These are phyloP conservation scores for Ifrita kowaldi DNA, from an alignment of 2,113 vertebrate genomes.

Conservation along the genomic window DNA sequence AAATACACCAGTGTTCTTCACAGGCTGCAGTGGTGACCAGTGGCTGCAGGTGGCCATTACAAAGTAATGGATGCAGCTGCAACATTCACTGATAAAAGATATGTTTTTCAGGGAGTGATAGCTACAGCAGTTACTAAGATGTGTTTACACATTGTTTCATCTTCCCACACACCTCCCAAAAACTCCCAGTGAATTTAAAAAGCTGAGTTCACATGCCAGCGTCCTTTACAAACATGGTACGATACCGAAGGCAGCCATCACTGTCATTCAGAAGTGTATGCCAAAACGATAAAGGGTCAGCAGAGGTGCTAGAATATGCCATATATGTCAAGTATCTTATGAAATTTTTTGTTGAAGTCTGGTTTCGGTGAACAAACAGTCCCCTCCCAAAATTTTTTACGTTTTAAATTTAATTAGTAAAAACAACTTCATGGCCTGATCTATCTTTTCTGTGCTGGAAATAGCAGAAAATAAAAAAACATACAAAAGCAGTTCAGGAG, in stretches of 20 bases:
- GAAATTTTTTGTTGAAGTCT: background rate
- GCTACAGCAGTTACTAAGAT: background rate
- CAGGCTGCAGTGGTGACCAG: background rate
- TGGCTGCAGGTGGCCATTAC: background rate
- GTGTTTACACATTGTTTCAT: background rate
- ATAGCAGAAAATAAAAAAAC: background rate
- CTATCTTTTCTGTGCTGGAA: background rate
- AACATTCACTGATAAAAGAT: background rate
- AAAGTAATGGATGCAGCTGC: background rate
- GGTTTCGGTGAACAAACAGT: background rate
- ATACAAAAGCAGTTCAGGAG: background rate
- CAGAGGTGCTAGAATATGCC: background rate
- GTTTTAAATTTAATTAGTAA: background rate
- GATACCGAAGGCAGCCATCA: background rate
- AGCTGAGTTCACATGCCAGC: background rate
- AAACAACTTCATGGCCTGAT: background rate
- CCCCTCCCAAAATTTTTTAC: background rate
- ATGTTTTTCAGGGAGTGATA: background rate
- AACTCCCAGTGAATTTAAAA: background rate
- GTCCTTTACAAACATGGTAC: accelerated
- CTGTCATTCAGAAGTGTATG: background rate
- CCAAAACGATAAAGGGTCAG: background rate
- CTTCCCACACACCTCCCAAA: accelerated
- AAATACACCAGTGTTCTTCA: background rate
- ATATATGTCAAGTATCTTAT: background rate